Conservation (phyloP, 2,113 vertebrate species). For the Heliornis fulica region DNA sequence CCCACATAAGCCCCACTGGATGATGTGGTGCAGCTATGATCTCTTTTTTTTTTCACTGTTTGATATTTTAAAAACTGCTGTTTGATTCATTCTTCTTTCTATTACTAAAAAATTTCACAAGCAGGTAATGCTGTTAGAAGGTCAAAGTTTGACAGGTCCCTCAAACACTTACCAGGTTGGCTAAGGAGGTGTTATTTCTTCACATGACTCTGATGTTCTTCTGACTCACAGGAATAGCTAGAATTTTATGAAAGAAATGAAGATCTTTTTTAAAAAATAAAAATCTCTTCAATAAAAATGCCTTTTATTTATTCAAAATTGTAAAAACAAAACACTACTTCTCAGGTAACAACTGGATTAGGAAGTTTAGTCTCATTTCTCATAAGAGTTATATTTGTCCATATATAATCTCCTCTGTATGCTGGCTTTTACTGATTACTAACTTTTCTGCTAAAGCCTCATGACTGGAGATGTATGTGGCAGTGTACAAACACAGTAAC, state of each 20-base stretch:
- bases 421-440: background rate
- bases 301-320: background rate
- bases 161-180: background rate
- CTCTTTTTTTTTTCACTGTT: background rate
- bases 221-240: background rate
- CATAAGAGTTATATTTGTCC: background rate
- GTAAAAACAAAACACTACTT: background rate
- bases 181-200: background rate
- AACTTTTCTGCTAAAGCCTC: background rate
- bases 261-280: background rate
- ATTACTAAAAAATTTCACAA: background rate
- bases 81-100: background rate
- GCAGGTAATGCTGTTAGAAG: background rate
- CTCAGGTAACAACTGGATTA: background rate
- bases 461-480: background rate
- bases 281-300: rapidly evolving
- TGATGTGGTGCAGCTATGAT: background rate
- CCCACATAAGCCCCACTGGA: background rate
- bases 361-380: background rate
- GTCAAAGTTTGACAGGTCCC: background rate
- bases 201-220: background rate
- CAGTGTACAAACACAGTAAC: background rate
- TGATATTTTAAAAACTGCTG: background rate
- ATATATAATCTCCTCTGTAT: background rate
- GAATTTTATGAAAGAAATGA: background rate